Percentiles rank a stretch among this genome's conserved stretches.
Conservation (phyloP, 2,797 vertebrate genomes). For the Gouania willdenowi region DNA sequence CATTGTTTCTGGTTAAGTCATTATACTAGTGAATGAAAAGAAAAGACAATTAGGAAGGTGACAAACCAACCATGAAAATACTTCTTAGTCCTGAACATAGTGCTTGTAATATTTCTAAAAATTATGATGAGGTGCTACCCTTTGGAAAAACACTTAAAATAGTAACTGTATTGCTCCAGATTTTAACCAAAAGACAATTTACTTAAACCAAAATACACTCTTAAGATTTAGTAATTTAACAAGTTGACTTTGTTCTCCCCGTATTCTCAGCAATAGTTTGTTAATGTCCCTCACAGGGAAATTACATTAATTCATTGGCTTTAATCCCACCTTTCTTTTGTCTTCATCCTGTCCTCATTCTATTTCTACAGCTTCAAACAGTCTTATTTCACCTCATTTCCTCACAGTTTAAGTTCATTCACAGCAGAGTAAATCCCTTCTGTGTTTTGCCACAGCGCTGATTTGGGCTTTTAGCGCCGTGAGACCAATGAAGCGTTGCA, state of each 20-base stretch:
- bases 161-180: background rate
- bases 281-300: too few species aligned
- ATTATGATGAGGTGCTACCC: background rate
- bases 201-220: too few species aligned
- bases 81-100: too few species aligned
- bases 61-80: too few species aligned
- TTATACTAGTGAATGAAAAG: too few species aligned
- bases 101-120: background rate
- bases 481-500: conserved; percentile 34
- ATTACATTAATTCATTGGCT: background rate
- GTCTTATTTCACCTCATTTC: conserved; percentile 4
- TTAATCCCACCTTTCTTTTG: background rate
- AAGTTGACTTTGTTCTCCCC: too few species aligned
- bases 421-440: conserved; percentile 60
- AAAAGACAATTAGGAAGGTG: too few species aligned
- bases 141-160: conserved; percentile 1
- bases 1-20: too few species aligned
- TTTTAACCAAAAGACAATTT: conserved; percentile 5
- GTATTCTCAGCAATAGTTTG: too few species aligned
- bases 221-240: too few species aligned
- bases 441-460: conserved; percentile 43
- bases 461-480: conserved; percentile 60
- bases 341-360: background rate
- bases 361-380: background rate
- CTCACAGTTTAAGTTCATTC: conserved; percentile 8